Conservation (phyloP, 1,140 invertebrate genomes). For the Panagrolaimus sp. region DNA sequence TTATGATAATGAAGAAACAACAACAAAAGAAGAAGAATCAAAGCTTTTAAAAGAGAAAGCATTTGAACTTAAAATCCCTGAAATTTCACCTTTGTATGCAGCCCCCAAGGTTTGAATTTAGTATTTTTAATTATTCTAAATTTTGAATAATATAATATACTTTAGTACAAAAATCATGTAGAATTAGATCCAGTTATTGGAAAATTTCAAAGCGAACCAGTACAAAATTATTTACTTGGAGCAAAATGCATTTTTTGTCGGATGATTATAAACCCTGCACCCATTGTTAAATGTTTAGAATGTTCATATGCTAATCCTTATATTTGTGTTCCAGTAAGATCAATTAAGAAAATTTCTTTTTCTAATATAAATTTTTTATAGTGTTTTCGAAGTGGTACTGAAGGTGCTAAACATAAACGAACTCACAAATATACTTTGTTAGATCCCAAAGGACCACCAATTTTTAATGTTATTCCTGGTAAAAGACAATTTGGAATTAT, state of each 20-base stretch:
- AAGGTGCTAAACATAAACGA: not conserved
- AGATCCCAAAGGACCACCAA: not conserved
- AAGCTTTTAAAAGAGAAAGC: no score
- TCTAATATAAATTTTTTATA: not conserved
- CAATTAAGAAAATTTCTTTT: no score
- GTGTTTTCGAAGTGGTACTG: not conserved
- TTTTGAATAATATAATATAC: not conserved
- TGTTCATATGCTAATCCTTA: not conserved
- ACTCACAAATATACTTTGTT: not conserved
- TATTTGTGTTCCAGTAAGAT: not conserved
- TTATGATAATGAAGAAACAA: no score
- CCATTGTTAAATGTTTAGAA: not conserved
- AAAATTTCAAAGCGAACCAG: not conserved
- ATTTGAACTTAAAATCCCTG: no score
- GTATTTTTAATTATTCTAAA: no score
- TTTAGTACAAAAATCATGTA: not conserved
- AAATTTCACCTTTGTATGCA: no score
- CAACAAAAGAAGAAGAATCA: no score
- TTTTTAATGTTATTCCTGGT: not conserved
- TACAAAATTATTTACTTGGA: not conserved
- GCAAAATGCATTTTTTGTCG: conserved; percentile 4
- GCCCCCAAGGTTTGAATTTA: no score
- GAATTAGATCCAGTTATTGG: conserved; percentile 2
- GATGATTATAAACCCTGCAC: not conserved
- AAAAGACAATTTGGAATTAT: not conserved